phyloP scores from a whole-genome alignment of 2,888 invertebrate genomes.

The Salpingus planirostris region DNA sequence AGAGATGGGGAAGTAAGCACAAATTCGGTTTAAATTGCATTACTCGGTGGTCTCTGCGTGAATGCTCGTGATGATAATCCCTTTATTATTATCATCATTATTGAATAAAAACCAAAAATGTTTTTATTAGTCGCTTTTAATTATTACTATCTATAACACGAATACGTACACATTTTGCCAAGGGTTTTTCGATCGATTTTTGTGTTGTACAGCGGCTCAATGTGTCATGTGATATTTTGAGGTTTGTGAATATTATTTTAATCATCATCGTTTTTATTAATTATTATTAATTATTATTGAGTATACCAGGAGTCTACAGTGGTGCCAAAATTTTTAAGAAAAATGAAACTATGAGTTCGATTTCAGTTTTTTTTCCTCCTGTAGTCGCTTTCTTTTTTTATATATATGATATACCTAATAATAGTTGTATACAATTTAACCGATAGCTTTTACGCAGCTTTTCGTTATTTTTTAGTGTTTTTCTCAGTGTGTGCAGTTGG shows the following conservation, averaged over 20 bases:
- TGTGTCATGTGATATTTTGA: conserved; percentile 45
- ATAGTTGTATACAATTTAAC: no score
- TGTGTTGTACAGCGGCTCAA: conserved; percentile 39
- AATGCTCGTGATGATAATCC: no score
- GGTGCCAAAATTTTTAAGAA: conserved; percentile 27
- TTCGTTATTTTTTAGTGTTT: conserved; percentile 21
- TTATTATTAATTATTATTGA: no score
- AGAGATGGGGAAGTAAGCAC: no score
- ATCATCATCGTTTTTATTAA: conserved; percentile 18
- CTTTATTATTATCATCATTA: no score
- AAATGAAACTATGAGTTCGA: conserved; percentile 1
- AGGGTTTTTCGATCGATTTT: conserved; percentile 16
- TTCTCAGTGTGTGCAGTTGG: conserved; percentile 26
- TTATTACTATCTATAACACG: no score
- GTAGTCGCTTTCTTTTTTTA: conserved; percentile 27
- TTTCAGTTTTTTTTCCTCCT: conserved; percentile 19
- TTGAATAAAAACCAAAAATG: no score
- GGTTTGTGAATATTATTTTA: conserved; percentile 37
- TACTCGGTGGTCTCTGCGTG: no score
- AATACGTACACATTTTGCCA: conserved; percentile 38
- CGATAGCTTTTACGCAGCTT: conserved; percentile 28
- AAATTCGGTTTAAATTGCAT: no score
- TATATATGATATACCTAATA: no score
- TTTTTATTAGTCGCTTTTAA: no score
- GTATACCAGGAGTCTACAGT: conserved; percentile 32